A percentile compares a stretch with the other conserved stretches of the same genome.
These are phyloP conservation scores for Pipistrellus pipistrellus DNA, from an alignment of 2,797 vertebrate species.

Conservation along the genomic window DNA sequence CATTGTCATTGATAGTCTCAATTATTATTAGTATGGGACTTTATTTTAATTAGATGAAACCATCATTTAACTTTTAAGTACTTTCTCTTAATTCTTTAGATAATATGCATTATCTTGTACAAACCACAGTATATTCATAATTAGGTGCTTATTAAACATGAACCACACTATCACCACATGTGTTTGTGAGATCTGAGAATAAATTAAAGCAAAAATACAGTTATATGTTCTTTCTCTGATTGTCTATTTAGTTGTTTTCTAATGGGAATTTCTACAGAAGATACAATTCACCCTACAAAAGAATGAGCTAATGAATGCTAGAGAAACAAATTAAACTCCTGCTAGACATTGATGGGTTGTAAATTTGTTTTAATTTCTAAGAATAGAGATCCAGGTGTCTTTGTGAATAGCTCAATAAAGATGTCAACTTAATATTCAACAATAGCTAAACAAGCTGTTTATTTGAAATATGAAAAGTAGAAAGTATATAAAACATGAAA, in stretches of 20 bases:
- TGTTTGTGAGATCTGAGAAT: not conserved
- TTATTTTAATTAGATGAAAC: not conserved
- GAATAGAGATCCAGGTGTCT: constrained; percentile 38
- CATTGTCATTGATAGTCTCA: not conserved
- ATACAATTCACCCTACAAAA: constrained; percentile 42
- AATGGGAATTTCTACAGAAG: constrained; percentile 6
- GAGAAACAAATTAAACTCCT: constrained; percentile 66
- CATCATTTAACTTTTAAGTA: not conserved
- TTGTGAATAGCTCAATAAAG: constrained; percentile 44
- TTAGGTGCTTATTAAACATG: not conserved
- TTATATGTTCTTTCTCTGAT: constrained; percentile 12
- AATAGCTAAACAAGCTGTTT: constrained; percentile 21
- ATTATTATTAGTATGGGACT: not conserved
- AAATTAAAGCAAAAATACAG: constrained; percentile 15
- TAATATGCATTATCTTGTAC: not conserved
- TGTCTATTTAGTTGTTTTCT: not conserved
- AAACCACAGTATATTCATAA: not conserved
- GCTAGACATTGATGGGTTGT: constrained; percentile 28
- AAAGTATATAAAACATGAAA: not conserved
- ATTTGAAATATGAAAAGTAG: constrained; percentile 9
- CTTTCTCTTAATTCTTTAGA: not conserved
- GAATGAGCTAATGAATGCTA: not conserved
- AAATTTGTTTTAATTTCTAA: constrained; percentile 60
- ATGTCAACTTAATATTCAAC: constrained; percentile 45
- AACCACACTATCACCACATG: not conserved